phyloP scores from a whole-genome alignment of 92 coral and sea anemone genomes.

The Paragorgia papillata region DNA sequence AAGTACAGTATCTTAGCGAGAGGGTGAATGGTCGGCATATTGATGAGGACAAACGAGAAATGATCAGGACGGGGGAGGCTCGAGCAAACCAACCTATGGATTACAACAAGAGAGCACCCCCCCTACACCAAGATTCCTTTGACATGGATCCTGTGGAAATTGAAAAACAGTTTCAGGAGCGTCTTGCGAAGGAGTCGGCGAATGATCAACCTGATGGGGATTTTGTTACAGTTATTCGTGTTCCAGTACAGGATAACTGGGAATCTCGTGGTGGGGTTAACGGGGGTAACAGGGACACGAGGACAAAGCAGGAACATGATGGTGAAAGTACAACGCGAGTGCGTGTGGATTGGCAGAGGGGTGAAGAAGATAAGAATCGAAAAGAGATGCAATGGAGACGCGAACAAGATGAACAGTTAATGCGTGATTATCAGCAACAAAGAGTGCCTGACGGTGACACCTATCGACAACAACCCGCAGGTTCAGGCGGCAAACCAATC shows the following conservation, averaged over 20 bases:
- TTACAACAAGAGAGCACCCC: constrained; percentile 3
- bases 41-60: constrained; percentile 3
- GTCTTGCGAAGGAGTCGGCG: constrained; percentile 72
- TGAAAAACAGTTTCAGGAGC: constrained; percentile 84
- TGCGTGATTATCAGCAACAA: constrained; percentile 47
- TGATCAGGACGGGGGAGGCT: neutral
- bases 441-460: constrained; percentile 18
- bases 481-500: constrained; percentile 64
- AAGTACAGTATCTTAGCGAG: constrained; percentile 73
- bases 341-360: constrained; percentile 65
- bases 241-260: constrained; percentile 77
- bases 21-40: neutral
- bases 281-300: neutral
- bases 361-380: constrained; percentile 73
- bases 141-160: constrained; percentile 78
- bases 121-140: constrained; percentile 25
- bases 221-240: constrained; percentile 82
- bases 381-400: constrained; percentile 67
- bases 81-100: constrained; percentile 7
- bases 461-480: constrained; percentile 55
- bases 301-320: constrained; percentile 41
- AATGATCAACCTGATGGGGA: constrained; percentile 67
- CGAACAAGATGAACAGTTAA: constrained; percentile 72
- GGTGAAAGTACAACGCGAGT: constrained; percentile 54
- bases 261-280: constrained; percentile 53